Evolutionary conservation across 2,113 vertebrate genomes (phyloP).

Genomic region (Equus przewalskii): DNA sequence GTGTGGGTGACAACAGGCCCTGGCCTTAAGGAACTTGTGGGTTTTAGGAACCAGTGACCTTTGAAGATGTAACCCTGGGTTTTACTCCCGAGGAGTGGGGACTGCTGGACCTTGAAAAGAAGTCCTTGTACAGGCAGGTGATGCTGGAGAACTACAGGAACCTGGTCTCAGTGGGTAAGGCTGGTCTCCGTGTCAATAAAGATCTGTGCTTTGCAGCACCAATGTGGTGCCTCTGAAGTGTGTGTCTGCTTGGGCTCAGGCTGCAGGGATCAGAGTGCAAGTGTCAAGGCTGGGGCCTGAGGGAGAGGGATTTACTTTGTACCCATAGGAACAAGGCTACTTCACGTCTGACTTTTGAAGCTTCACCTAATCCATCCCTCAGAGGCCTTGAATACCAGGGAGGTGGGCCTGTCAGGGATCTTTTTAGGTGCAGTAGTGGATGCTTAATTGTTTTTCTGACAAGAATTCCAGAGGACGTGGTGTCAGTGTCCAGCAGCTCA

Average conservation of each 20-base stretch:
- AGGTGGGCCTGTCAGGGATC: not conserved
- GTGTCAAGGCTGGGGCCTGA: not conserved
- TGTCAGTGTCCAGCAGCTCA: not conserved
- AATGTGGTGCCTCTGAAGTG: not conserved
- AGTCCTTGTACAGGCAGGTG: constrained; percentile 77
- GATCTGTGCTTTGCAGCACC: not conserved
- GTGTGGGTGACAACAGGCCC: not conserved
- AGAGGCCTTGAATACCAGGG: not conserved
- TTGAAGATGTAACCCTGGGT: constrained; percentile 76
- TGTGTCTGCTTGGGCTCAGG: constrained; percentile 56
- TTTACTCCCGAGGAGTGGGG: constrained; percentile 78
- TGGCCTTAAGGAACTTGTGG: constrained; percentile 68
- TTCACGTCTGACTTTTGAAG: not conserved
- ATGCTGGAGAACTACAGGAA: constrained; percentile 82
- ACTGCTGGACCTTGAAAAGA: constrained; percentile 69
- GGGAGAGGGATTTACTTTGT: not conserved
- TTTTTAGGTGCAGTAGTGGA: not conserved
- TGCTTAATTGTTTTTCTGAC: not conserved
- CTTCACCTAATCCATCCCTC: not conserved
- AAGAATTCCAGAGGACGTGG: not conserved
- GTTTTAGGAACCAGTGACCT: constrained; percentile 79
- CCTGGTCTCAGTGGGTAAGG: constrained; percentile 81
- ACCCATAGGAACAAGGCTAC: not conserved
- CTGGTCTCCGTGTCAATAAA: not conserved
- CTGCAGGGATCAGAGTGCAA: not conserved